Evolutionary conservation across 2,113 vertebrate genomes (phyloP).

Genomic region (Phaethon lepturus): DNA sequence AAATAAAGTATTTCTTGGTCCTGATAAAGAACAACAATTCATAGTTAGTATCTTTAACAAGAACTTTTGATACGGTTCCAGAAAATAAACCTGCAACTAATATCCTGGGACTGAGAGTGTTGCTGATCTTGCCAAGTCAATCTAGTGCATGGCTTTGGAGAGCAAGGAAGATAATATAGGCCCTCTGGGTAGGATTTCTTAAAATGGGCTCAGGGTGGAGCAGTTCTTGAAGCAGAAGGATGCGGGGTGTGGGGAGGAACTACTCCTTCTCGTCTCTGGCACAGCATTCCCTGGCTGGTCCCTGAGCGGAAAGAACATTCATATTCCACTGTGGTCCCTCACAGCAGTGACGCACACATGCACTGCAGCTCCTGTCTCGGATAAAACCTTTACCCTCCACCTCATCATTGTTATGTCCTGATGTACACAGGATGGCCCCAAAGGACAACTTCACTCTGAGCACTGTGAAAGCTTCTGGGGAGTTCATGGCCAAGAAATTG

Average conservation of each 20-base stretch:
- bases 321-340: not conserved
- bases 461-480: not conserved
- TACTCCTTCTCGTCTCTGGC: not conserved
- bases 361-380: not conserved
- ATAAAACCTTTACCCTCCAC: not conserved
- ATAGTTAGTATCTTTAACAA: constrained; percentile 11
- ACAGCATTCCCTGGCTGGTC: not conserved
- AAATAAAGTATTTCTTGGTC: constrained; percentile 22
- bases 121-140: constrained; percentile 1
- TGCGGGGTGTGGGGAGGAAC: not conserved
- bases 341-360: not conserved
- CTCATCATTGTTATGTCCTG: not conserved
- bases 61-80: constrained; percentile 12
- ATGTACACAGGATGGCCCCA: not conserved
- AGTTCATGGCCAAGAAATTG: not conserved
- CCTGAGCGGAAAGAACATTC: not conserved
- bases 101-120: not conserved
- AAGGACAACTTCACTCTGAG: not conserved
- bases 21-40: constrained; percentile 36
- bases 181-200: not conserved
- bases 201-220: not conserved
- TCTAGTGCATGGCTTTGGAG: not conserved
- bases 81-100: constrained; percentile 53
- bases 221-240: not conserved
- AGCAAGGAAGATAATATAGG: not conserved